Conservation (phyloP, 2,113 vertebrate species). For the Rhea pennata region DNA sequence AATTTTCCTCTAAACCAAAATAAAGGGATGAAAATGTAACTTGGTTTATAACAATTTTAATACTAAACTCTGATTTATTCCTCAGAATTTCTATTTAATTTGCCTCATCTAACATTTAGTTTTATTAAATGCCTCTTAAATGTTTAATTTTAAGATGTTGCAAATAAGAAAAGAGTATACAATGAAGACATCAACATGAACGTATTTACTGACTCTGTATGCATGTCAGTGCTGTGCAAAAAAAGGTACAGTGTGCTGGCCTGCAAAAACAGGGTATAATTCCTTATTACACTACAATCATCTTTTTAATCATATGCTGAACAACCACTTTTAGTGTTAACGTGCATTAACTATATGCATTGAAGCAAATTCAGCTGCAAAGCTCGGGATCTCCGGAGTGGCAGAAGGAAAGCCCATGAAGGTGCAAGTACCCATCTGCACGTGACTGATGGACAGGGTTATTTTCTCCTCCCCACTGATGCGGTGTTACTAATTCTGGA, state of each 20-base stretch:
- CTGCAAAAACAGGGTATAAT: background rate
- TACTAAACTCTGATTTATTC: background rate
- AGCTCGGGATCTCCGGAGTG: background rate
- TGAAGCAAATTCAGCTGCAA: background rate
- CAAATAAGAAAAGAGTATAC: background rate
- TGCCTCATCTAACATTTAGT: background rate
- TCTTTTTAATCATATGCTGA: background rate
- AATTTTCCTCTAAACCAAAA: background rate
- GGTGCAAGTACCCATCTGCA: background rate
- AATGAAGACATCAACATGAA: background rate
- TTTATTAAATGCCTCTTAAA: conserved; percentile 45
- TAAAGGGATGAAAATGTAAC: background rate
- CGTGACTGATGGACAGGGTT: background rate
- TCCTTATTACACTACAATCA: conserved; percentile 3
- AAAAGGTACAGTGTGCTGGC: background rate
- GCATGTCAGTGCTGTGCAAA: background rate
- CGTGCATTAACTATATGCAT: background rate
- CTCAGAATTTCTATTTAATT: background rate
- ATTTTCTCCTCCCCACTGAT: background rate
- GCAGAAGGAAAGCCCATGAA: background rate
- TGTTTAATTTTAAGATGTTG: background rate
- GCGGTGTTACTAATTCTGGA: background rate
- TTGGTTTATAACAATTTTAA: background rate
- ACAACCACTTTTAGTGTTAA: background rate
- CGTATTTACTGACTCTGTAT: background rate